phyloP scores from a whole-genome alignment of 2,888 invertebrate species.

The Ischnus inquisitorius region DNA sequence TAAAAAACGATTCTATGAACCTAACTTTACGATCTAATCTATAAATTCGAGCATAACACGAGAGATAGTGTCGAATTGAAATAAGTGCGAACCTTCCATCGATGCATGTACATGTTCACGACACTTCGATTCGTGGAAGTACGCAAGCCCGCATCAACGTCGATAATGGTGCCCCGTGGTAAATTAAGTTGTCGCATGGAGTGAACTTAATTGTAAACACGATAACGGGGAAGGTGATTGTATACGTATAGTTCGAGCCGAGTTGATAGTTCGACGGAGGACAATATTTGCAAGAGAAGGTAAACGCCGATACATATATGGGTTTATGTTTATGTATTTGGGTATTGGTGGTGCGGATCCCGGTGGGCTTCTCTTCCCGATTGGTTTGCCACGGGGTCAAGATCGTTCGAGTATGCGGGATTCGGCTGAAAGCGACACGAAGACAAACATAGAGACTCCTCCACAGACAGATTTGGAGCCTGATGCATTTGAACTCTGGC shows the following conservation, averaged over 20 bases:
- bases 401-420: slow-evolving; percentile 11
- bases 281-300: background rate
- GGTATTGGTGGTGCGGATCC: background rate
- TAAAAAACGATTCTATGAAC: too few relatives aligned
- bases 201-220: background rate
- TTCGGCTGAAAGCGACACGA: background rate
- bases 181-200: background rate
- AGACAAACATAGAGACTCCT: background rate
- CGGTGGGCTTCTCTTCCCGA: background rate
- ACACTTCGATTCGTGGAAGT: background rate
- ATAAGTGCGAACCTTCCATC: too few relatives aligned
- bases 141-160: background rate
- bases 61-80: too few relatives aligned
- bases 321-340: too few relatives aligned
- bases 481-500: background rate
- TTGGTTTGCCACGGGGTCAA: background rate
- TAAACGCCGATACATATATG: background rate
- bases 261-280: background rate
- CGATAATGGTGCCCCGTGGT: background rate
- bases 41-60: too few relatives aligned
- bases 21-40: too few relatives aligned
- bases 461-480: background rate
- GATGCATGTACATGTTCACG: background rate
- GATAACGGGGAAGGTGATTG: background rate
- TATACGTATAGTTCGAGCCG: background rate